phyloP scores from a whole-genome alignment of 1,140 invertebrate genomes.

The Microplitis demolitor region DNA sequence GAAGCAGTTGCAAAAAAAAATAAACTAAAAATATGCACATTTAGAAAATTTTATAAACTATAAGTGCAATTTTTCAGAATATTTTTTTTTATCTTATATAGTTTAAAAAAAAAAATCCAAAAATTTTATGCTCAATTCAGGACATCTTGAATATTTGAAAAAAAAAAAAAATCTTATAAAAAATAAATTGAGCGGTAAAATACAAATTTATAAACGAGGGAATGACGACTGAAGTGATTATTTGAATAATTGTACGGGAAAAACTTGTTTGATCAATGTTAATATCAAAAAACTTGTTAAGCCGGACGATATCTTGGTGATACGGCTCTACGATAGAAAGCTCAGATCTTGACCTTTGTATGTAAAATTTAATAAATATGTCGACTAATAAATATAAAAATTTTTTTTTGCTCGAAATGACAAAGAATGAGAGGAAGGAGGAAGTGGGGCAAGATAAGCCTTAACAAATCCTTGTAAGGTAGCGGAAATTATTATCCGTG shows the following conservation, averaged over 20 bases:
- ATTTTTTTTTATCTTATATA: too few relatives aligned
- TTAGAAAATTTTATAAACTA: too few relatives aligned
- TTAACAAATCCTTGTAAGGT: constrained; percentile 2
- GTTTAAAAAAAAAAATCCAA: too few relatives aligned
- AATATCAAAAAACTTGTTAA: not conserved
- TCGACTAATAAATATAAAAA: not conserved
- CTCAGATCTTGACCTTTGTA: not conserved
- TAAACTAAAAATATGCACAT: too few relatives aligned
- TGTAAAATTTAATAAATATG: not conserved
- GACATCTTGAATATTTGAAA: not conserved
- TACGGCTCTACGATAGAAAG: not conserved
- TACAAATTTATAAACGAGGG: too few relatives aligned
- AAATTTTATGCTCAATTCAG: not conserved
- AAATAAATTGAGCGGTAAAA: too few relatives aligned
- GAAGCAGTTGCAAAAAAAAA: too few relatives aligned
- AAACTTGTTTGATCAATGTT: not conserved
- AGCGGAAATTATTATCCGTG: constrained; percentile 3
- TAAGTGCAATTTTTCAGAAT: too few relatives aligned
- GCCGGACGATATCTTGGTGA: not conserved
- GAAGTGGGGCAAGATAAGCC: not conserved
- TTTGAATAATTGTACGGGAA: not conserved
- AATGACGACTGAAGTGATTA: not conserved
- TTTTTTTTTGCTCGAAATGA: not conserved
- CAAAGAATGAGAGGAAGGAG: not conserved
- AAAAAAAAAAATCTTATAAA: not conserved